Evolutionary conservation across 2,113 vertebrate genomes (phyloP), one percentile per base, ranked within the genome.

Genomic region (Rattus rattus): DNA sequence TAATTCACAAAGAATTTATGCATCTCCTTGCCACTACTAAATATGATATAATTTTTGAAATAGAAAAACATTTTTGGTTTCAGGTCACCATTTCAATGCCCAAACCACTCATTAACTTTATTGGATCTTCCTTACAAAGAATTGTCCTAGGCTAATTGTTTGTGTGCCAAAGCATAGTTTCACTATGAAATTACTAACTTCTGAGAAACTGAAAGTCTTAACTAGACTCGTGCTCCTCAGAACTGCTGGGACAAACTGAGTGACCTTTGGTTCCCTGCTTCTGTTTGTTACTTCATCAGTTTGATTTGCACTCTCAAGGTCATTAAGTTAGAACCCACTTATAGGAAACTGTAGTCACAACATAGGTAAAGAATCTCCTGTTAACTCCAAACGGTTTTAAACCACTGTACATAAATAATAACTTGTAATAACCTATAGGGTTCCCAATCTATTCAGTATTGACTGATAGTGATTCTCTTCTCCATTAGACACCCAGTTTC

Each of bases 151-250:
- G 96, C 22, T 69, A 92, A 87, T 49, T 39, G 61, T 79, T 61
- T 96, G 84, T 80, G 84, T 81, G 54, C 91, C 39, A 91, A 90
- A 33, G 83, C 90, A 73, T 86, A 65, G 77, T 96, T 96, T 96
- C 63, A 77, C 59, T 90, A 80, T 54, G 80, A 26, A 65, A 92
- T 84, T 72, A 93, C 94, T 97, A 94, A 70, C 81, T 90, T 97
- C 94, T 72, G 56, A 95, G 87, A 95, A 94, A 98, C 6, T 86
- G 89, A 94, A 73, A 95, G 94, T 92, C n/a, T 95, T 96, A 69
- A 76, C 85, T 97, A 72, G 69, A 87, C 76, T 20, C 9, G 52
- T 39, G 49, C 39, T 59, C 56, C 84, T 52, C 56, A 54, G 75
- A 92, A 87, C 43, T 81, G 30, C 83, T 81, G 30, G 19, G 69